Conservation (phyloP, 2,113 vertebrate genomes). For the Furnarius figulus region DNA sequence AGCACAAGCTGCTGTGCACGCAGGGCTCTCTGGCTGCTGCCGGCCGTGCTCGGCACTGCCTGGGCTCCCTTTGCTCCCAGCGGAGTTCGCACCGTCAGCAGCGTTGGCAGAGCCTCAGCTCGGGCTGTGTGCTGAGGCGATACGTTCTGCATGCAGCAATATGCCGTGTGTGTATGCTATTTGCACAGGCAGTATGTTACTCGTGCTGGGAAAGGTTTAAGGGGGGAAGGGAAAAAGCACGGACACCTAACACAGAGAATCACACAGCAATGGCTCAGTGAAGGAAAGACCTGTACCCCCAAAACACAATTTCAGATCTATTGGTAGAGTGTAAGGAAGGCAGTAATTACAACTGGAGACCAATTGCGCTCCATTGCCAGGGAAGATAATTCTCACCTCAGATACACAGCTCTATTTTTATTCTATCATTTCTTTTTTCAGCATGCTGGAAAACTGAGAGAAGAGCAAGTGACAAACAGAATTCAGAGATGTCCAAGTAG, state of each 20-base stretch:
- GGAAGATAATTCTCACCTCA: constrained; percentile 35
- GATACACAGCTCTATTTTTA: constrained; percentile 44
- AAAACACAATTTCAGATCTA: constrained; percentile 4
- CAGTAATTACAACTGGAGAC: constrained; percentile 29
- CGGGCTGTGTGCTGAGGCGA: background rate
- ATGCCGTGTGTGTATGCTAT: background rate
- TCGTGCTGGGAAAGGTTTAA: background rate
- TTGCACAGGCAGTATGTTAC: background rate
- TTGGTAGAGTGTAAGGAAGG: background rate
- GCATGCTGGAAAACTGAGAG: constrained; percentile 8
- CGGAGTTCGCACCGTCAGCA: background rate
- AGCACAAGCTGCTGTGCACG: background rate
- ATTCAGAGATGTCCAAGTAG: constrained; percentile 31
- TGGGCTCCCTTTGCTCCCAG: background rate
- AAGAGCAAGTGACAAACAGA: constrained; percentile 19
- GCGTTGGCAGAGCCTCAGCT: background rate
- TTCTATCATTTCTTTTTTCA: constrained; percentile 21
- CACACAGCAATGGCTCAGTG: background rate
- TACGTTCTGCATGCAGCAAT: background rate
- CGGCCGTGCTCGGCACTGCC: background rate
- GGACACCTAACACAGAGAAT: background rate
- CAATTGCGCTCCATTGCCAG: background rate
- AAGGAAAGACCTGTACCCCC: background rate
- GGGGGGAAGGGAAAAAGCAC: background rate
- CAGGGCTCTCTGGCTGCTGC: background rate